A percentile compares a stretch with the other conserved stretches of the same genome.
These are phyloP conservation scores for Venustaconcha ellipsiformis DNA, from an alignment of 1,140 invertebrate species.

Conservation along the genomic window DNA sequence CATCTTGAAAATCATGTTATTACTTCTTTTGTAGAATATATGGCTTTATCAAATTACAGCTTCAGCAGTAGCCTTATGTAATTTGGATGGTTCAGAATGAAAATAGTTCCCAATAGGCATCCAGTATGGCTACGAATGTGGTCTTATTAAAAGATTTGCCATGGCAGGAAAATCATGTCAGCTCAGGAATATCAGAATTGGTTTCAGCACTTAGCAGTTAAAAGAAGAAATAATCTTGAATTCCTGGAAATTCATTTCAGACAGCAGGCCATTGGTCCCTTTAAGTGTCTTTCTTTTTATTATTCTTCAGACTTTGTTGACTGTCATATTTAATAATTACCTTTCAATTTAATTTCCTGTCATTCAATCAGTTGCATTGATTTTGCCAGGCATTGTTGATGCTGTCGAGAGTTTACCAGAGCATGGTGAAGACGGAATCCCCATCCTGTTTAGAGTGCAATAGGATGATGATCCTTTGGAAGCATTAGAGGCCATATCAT, in stretches of 20 bases:
- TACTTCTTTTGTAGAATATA: too few species aligned
- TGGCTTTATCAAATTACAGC: neutral
- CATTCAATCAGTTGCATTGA: neutral
- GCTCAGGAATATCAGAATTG: neutral
- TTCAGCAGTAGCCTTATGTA: slow-evolving; percentile 1
- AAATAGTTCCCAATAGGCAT: neutral
- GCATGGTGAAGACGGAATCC: neutral
- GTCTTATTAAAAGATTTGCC: too few species aligned
- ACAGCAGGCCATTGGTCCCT: too few species aligned
- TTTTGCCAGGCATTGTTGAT: slow-evolving; percentile 4
- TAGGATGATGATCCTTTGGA: neutral
- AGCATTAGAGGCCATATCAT: too few species aligned
- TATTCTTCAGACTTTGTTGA: too few species aligned
- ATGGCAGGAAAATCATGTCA: too few species aligned
- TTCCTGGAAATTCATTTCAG: too few species aligned
- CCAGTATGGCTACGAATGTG: too few species aligned
- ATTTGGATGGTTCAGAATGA: slow-evolving; percentile 3
- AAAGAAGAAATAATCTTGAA: too few species aligned
- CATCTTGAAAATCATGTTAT: too few species aligned
- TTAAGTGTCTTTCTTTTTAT: too few species aligned
- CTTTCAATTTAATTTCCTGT: neutral
- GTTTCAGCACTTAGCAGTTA: neutral
- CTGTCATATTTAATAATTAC: neutral
- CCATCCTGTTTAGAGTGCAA: slow-evolving; percentile 5
- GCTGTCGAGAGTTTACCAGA: slow-evolving; percentile 1